Evolutionary conservation across 2,113 vertebrate species (phyloP), one percentile per base, ranked within the genome.

Genomic region (Melierax canorus): DNA sequence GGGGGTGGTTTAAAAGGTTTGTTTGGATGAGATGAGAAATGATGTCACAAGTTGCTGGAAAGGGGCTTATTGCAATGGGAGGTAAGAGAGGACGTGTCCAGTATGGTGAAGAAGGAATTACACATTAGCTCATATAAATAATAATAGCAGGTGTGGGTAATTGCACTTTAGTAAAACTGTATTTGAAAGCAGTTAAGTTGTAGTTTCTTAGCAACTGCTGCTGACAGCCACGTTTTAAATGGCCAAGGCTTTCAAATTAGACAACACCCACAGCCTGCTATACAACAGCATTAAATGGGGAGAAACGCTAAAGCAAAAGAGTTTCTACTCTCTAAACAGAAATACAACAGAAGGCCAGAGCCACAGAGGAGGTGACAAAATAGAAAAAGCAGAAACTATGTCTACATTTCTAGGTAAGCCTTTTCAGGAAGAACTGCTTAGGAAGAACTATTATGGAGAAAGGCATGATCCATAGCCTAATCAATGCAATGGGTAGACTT

Each of bases 161-260:
- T 90, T 90, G 74, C 87, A 79, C 84, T 96, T 91, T 22, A 88
- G 73, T 60, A 89, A 58, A 79, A 85, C 48, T 0, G 6, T 85
- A 58, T 93, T 88, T 94, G 87, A 95, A 96, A 96, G 90, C 66
- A 82, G 66, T 94, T 72, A 95, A 88, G 59, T 96, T 94, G 87
- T 87, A 85, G 95, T 96, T 88, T 92, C 96, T 95, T 96, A 97
- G 96, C 94, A 97, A 96, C 96, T 82, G 87, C 90, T 85, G 74
- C 93, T 82, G 76, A 91, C 84, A 85, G 81, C 58, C 53, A 71
- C 5, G 3, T 92, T 91, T 89, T 92, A 90, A 78, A 62, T 68
- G 85, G 77, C 92, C 74, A 85, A 90, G 63, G 69, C 71, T 96
- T 95, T 92, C 62, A 60, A 87, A 95, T 87, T 88, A 75, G 74